Base-by-base conservation (phyloP, 2,888 invertebrate genomes). In the Lasioglossum calceatum region DNA sequence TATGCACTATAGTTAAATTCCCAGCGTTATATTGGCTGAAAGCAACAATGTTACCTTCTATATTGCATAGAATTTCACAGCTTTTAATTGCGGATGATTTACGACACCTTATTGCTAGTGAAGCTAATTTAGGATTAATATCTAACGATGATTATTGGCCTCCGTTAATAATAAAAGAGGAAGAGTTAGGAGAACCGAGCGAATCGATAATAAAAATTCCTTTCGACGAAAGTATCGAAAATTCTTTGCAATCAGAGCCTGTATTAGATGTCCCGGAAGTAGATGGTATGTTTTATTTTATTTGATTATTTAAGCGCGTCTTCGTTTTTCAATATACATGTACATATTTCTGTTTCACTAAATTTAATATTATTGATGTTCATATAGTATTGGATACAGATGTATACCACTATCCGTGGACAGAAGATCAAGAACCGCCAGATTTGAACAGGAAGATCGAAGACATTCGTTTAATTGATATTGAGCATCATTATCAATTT, bases 21-120 rank as follows among this genome's bases (percentile, higher is more conserved):
- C 97, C 98, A 0, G 96, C 97, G 32, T 96, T 97, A 19, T 96
- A 99, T 85, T 99, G 99, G 98, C 96, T 98, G 39, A 98, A 99
- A 95, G 97, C 98, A 0, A 97, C 97, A 2, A 96, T 98, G 79
- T 93, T 99, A 82, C 99, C 99, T 0, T 97, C 98, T 36, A 96
- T 99, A 82, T 93, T 99, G 50, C 98, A 98, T 93, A 97, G 99
- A 94, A 95, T 97, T 1, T 94, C 96, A 75, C 97, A 97, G 94
- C 95, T 98, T 36, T 95, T 98, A 19, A 94, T 97, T 67, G 97
- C 98, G 0, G 97, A 98, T 89, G 97, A 98, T 92, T 95, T 99
- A 1, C 96, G 98, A 50, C 88, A 92, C 16, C 94, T 94, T 91
- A 97, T 98, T 76, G 96, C 96, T 0, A 75, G 36, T 0, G 96